A percentile compares a stretch with the other conserved stretches of the same genome.
Conservation (phyloP, 2,797 vertebrate species). For the Adrianichthys oophorus region DNA sequence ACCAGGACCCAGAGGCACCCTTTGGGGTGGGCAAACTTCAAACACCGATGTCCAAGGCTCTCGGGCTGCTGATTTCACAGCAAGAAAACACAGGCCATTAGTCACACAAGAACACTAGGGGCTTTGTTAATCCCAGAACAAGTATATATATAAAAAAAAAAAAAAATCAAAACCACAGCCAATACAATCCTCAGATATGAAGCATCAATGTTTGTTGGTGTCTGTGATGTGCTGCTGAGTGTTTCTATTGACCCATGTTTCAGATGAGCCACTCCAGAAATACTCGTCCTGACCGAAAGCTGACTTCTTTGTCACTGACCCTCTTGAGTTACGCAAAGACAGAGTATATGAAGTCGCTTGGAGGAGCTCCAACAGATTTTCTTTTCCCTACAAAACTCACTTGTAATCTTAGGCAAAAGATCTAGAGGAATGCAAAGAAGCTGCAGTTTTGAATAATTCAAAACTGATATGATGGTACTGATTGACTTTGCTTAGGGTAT, state of each 20-base stretch:
- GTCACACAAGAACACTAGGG: slow-evolving; percentile 61
- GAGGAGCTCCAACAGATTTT: slow-evolving; percentile 40
- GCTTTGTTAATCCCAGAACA: slow-evolving; percentile 71
- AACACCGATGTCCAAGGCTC: slow-evolving; percentile 51
- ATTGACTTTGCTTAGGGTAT: no score
- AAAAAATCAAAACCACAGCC: slow-evolving; percentile 59
- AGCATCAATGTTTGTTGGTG: slow-evolving; percentile 56
- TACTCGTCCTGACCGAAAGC: slow-evolving; percentile 49
- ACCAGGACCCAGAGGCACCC: slow-evolving; percentile 34
- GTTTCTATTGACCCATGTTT: slow-evolving; percentile 69
- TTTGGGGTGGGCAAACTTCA: slow-evolving; percentile 28
- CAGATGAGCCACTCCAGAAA: slow-evolving; percentile 60
- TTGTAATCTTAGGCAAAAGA: slow-evolving; percentile 10
- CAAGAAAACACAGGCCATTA: slow-evolving; percentile 68
- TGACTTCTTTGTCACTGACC: slow-evolving; percentile 58
- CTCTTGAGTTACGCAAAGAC: slow-evolving; percentile 56
- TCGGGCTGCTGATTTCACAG: slow-evolving; percentile 62
- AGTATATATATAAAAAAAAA: slow-evolving; percentile 38
- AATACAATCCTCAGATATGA: slow-evolving; percentile 64
- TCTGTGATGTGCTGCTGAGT: slow-evolving; percentile 63
- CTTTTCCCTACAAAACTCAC: slow-evolving; percentile 21
- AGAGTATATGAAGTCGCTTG: slow-evolving; percentile 40
- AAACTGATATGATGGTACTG: not conserved
- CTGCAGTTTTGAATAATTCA: not conserved
- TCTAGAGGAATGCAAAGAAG: slow-evolving; percentile 8